Conservation (phyloP, 2,797 vertebrate genomes). For the Protosalanx chinensis region DNA sequence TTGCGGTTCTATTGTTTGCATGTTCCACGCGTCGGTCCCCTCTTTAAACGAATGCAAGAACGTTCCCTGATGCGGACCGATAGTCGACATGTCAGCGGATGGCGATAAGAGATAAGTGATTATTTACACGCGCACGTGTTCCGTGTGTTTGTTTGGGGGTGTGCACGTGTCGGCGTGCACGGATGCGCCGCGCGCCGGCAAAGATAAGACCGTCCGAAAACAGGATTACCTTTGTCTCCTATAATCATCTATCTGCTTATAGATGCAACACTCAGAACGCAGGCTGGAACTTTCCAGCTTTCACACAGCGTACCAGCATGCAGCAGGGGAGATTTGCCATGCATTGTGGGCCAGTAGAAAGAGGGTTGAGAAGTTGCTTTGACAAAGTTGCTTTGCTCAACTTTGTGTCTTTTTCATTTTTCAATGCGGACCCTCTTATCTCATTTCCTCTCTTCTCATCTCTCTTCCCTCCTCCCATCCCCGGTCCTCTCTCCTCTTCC, state of each 20-base stretch:
- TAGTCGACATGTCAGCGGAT: neutral
- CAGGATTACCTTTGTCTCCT: conserved; percentile 5
- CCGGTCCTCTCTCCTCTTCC: too few species aligned
- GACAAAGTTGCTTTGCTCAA: neutral
- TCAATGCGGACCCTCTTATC: too few species aligned
- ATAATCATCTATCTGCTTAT: conserved; percentile 11
- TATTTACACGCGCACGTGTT: neutral
- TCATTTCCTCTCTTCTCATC: neutral
- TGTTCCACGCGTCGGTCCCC: neutral
- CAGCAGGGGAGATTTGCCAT: neutral
- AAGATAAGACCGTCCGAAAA: conserved; percentile 1
- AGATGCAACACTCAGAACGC: neutral
- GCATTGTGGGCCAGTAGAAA: neutral
- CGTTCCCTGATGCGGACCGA: neutral
- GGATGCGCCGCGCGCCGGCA: too few species aligned
- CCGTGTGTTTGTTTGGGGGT: neutral
- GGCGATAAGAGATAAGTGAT: neutral
- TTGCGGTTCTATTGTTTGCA: neutral
- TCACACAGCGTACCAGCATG: neutral
- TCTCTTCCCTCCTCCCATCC: too few species aligned
- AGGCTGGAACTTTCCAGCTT: neutral
- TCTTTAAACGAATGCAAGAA: neutral
- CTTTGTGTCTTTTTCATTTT: neutral
- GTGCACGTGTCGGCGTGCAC: too few species aligned
- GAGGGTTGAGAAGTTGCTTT: neutral